A percentile compares a stretch with the other conserved stretches of the same genome.
phyloP scores from a whole-genome alignment of 2,797 vertebrate genomes.

The Hoplostethus atlanticus region DNA sequence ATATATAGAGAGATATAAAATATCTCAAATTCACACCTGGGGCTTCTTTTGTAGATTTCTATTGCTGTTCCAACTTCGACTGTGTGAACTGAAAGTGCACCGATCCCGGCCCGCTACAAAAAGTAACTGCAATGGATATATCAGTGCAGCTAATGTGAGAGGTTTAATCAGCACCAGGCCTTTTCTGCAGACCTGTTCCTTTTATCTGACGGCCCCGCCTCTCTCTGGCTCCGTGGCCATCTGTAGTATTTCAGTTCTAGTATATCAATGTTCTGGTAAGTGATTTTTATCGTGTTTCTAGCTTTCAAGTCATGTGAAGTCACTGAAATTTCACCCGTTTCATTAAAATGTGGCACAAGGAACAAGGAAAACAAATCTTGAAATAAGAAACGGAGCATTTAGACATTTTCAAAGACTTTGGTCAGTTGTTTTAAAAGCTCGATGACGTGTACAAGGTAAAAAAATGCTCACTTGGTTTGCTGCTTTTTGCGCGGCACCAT shows the following conservation, averaged over 20 bases:
- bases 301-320: no score
- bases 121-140: not conserved
- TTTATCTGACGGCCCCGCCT: slow-evolving; percentile 26
- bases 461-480: not conserved
- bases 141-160: slow-evolving; percentile 23
- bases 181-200: slow-evolving; percentile 6
- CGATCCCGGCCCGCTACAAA: slow-evolving; percentile 13
- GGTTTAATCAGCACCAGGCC: slow-evolving; percentile 46
- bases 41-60: not conserved
- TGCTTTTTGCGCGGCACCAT: not conserved
- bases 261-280: no score
- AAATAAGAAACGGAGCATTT: no score
- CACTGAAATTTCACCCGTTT: no score
- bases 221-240: slow-evolving; percentile 1
- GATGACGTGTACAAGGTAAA: no score
- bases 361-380: no score
- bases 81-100: not conserved
- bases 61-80: slow-evolving; percentile 8
- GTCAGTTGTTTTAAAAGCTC: no score
- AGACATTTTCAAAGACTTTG: no score
- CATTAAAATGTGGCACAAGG: no score
- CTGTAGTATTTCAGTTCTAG: slow-evolving; percentile 21
- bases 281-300: no score
- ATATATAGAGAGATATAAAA: no score
- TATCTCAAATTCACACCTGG: no score